Percentiles rank a stretch among this genome's conserved stretches.
Evolutionary conservation across 2,888 invertebrate species (phyloP).

Genomic region (Seira ritae): DNA sequence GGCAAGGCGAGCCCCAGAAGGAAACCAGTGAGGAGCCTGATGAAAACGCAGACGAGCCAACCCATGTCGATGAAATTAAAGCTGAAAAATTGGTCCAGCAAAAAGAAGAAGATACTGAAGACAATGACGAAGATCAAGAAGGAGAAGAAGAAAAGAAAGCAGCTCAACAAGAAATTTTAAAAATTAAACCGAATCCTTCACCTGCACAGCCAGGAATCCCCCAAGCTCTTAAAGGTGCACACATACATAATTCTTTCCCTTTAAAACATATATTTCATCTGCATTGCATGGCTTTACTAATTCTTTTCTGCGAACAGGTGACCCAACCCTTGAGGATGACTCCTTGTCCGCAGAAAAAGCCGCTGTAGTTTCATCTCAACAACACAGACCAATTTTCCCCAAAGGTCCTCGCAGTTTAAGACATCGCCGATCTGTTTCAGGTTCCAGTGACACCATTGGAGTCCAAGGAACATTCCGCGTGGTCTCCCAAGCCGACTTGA

Average conservation of each 20-base stretch:
- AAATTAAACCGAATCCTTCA: neutral
- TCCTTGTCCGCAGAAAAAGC: conserved; percentile 52
- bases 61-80: conserved; percentile 4
- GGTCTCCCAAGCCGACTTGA: conserved; percentile 93
- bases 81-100: conserved; percentile 34
- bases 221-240: conserved; percentile 66
- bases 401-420: conserved; percentile 84
- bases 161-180: neutral
- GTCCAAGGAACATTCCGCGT: conserved; percentile 93
- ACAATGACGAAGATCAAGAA: neutral
- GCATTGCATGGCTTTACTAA: too few relatives aligned
- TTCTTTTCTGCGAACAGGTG: conserved; percentile 22
- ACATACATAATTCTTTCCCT: too few relatives aligned
- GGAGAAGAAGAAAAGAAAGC: conserved; percentile 25
- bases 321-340: conserved; percentile 52
- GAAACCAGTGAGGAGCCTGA: conserved; percentile 33
- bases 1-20: conserved; percentile 50
- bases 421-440: conserved; percentile 64
- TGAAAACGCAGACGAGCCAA: conserved; percentile 19
- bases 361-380: conserved; percentile 8
- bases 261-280: too few relatives aligned
- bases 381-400: conserved; percentile 78
- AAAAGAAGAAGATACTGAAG: neutral
- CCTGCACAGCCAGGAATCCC: conserved; percentile 31
- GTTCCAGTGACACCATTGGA: conserved; percentile 84